A percentile compares a stretch with the other conserved stretches of the same genome.
Conservation (phyloP, 2,888 invertebrate species). For the Yponomeuta sedellus region DNA sequence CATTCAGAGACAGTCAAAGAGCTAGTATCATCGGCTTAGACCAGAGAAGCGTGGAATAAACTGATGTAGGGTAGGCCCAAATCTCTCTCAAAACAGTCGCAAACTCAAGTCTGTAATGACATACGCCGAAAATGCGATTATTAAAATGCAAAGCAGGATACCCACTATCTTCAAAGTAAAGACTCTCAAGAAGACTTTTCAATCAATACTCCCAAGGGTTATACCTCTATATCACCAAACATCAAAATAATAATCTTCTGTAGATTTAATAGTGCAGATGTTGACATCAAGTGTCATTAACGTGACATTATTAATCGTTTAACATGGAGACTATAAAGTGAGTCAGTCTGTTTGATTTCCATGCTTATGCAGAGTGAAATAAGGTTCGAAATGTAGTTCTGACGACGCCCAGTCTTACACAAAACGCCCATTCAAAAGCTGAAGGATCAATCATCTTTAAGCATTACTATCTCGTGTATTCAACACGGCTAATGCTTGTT, state of each 20-base stretch:
- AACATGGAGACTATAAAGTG: background rate
- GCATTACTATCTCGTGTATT: slow-evolving; percentile 47
- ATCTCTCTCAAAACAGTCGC: no score
- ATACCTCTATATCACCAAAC: background rate
- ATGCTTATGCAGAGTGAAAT: background rate
- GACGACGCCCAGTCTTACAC: slow-evolving; percentile 7
- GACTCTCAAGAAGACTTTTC: no score
- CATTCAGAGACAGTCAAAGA: no score
- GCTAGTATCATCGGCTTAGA: no score
- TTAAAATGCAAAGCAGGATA: no score
- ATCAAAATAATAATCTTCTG: background rate
- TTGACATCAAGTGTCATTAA: slow-evolving; percentile 8
- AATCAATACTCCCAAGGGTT: background rate
- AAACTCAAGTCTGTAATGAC: no score
- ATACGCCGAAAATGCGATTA: no score
- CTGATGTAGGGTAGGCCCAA: no score
- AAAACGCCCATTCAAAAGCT: slow-evolving; percentile 32
- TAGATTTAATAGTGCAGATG: background rate
- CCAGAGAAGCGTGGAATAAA: no score
- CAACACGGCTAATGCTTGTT: slow-evolving; percentile 24
- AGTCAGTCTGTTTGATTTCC: background rate
- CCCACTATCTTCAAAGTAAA: no score
- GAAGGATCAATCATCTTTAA: slow-evolving; percentile 49
- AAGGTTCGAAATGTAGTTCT: background rate
- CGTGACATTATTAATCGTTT: slow-evolving; percentile 12